Percentiles rank a stretch among this genome's conserved stretches.
phyloP scores from a whole-genome alignment of 1,140 invertebrate species.

The Leptonema lineaticorne region DNA sequence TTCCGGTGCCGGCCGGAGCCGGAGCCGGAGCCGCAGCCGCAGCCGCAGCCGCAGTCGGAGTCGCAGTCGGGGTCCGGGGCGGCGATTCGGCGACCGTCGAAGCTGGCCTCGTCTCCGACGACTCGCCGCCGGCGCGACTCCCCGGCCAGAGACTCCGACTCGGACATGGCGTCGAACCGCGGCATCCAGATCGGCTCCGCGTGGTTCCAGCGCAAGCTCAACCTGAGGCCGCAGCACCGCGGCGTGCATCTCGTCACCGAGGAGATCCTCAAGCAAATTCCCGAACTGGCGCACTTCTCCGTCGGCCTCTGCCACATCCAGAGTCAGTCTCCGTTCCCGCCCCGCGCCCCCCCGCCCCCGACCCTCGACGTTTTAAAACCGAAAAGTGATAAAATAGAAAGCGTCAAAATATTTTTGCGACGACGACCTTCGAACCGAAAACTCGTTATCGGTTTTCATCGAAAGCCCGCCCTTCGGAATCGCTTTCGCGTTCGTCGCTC shows the following conservation, averaged over 20 bases:
- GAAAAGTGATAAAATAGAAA: too few relatives aligned
- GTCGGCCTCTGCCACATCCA: conserved; percentile 94
- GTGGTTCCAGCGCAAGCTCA: conserved; percentile 96
- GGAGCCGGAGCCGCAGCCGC: not conserved
- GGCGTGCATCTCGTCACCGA: conserved; percentile 94
- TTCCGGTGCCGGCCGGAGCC: not conserved
- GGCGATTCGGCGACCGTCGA: not conserved
- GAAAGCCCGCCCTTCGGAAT: too few relatives aligned
- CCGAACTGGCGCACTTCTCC: conserved; percentile 88
- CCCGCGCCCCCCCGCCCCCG: not conserved
- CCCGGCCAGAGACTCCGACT: not conserved
- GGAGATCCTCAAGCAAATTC: conserved; percentile 90
- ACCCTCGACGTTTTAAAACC: too few relatives aligned
- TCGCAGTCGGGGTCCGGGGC: not conserved
- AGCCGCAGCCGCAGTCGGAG: not conserved
- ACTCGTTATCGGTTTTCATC: too few relatives aligned
- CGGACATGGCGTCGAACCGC: conserved; percentile 77
- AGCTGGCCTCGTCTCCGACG: not conserved
- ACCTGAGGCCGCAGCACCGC: conserved; percentile 89
- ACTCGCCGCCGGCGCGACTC: not conserved
- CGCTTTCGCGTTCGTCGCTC: too few relatives aligned
- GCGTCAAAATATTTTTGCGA: too few relatives aligned
- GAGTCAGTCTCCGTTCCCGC: conserved; percentile 69
- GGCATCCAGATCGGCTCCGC: conserved; percentile 90
- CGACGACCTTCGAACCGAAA: too few relatives aligned